Evolutionary conservation across 2,113 vertebrate genomes (phyloP).

Genomic region (Phocoena sinus): DNA sequence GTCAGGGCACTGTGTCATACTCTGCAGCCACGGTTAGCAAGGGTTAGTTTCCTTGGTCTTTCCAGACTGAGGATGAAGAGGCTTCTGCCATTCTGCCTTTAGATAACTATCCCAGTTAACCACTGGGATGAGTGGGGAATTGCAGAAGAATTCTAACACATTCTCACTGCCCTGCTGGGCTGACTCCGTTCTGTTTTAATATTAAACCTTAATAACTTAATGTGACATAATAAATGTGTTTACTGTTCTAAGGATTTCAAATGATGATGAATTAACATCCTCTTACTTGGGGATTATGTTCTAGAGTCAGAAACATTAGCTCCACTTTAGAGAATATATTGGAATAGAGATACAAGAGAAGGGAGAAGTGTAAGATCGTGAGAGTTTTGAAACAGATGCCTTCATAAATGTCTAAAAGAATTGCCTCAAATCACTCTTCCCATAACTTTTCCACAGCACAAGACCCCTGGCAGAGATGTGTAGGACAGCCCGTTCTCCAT

Average conservation of each 20-base stretch:
- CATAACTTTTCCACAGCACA: neutral
- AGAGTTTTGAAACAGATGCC: neutral
- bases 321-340: neutral
- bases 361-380: neutral
- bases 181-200: neutral
- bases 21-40: neutral
- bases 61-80: neutral
- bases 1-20: too few species aligned
- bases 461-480: neutral
- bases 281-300: neutral
- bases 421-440: neutral
- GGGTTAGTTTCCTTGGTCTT: neutral
- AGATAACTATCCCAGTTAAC: neutral
- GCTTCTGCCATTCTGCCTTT: neutral
- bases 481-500: neutral
- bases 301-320: neutral
- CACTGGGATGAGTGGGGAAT: neutral
- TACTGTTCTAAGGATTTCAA: neutral
- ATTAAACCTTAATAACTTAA: neutral
- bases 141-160: neutral
- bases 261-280: neutral
- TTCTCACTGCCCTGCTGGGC: neutral
- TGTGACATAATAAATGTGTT: neutral
- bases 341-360: neutral
- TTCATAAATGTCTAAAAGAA: neutral